Conservation (phyloP, 1,140 invertebrate species). For the Microplitis mediator region DNA sequence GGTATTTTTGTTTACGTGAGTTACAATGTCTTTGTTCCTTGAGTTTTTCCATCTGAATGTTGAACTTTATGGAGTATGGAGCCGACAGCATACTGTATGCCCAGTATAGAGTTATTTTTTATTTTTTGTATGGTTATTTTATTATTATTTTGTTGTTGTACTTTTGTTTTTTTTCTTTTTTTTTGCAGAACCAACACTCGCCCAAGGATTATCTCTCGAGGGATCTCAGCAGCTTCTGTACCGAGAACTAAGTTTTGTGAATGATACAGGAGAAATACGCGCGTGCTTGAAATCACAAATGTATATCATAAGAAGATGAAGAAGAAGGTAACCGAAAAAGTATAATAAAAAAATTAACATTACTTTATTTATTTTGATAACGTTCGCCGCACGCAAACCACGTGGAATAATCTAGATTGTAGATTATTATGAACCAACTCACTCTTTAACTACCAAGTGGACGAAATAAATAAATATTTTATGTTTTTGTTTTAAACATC, state of each 20-base stretch:
- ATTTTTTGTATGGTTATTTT: background rate
- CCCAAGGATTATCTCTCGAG: constrained; percentile 21
- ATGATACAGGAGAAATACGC: constrained; percentile 26
- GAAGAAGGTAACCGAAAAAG: constrained; percentile 1
- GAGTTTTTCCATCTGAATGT: too few relatives aligned
- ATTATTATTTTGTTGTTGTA: constrained; percentile 2
- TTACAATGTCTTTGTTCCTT: background rate
- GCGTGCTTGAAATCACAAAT: constrained; percentile 27
- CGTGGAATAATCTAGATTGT: background rate
- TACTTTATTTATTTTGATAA: constrained; percentile 19
- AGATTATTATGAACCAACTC: background rate
- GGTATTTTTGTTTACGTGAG: background rate
- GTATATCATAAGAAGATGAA: too few relatives aligned
- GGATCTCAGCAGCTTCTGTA: constrained; percentile 19
- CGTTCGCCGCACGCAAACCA: background rate
- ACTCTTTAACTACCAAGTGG: too few relatives aligned
- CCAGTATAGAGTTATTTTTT: background rate
- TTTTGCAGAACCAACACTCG: constrained; percentile 15
- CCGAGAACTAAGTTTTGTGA: constrained; percentile 22
- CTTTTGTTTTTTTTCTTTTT: constrained; percentile 4
- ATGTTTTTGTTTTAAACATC: too few relatives aligned
- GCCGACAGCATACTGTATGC: background rate
- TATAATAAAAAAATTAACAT: constrained; percentile 2
- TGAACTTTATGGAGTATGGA: too few relatives aligned
- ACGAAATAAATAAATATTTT: too few relatives aligned